Evolutionary conservation across 2,888 invertebrate genomes (phyloP), one percentile per base, ranked within the genome.

Genomic region (Agrochola circellaris): DNA sequence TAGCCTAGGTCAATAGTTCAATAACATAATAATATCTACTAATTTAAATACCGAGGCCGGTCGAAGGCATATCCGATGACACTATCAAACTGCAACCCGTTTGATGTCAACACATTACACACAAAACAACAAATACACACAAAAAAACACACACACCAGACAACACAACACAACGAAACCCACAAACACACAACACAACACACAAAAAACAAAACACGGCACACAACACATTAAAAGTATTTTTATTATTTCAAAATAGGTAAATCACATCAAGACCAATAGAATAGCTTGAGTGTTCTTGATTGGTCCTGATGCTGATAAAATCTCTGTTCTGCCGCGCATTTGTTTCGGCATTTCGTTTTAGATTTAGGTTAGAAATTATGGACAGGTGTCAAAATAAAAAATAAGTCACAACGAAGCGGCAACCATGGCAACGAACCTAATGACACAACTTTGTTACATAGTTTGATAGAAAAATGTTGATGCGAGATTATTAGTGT

Each of bases 1-100:
- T 11, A 70, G 34, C 23, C 23, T 68, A 58, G 62, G 72, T 54
- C 69, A 61, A 75, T n/a, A 72, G 78, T 78, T 82, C 71, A 81
- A 60, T 71, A 71, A 71, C 48, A 73, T 71, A 56, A 56, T 56
- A 1, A 48, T 38, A 70, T 45, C 70, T 51, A 38, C 15, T 65
- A 20, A 82, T 82, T 82, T 61, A 38, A 20, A 71, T 77, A 2
- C 23, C 77, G 62, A 71, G 77, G 82, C 20, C 69, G 30, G 51
- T 67, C 54, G 30, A 23, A 70, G 30, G 51, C 45, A 78, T 64
- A 68, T 77, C 72, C 81, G 72, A 60, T 79, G 64, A 77, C 26
- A 56, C 78, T 34, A 69, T 48, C 23, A 38, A 54, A 30, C 23
- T 54, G 51, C 13, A 61, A 48, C 13, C 30, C 20, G 23, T 66